Evolutionary conservation across 2,797 vertebrate genomes (phyloP), one percentile per base, ranked within the genome.

Genomic region (Enoplosus armatus): DNA sequence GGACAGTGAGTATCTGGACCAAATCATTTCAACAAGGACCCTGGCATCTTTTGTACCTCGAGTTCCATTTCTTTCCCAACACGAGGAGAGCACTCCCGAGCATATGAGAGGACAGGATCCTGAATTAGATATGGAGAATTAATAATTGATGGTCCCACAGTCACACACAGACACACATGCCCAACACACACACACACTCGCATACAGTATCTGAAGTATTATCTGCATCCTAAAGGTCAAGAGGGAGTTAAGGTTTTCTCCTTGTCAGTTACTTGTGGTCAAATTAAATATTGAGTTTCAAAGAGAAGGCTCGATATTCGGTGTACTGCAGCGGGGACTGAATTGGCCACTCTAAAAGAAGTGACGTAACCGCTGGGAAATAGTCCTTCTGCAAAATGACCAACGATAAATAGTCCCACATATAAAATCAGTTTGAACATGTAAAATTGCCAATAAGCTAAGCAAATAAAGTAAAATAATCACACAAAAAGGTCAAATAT

Each of bases 91-190:
- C 74, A 69, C 72, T 86, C 70, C 76, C 59, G 54, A 53, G 64
- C 82, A 86, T 86, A 75, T 90, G 75, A 89, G 77, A 84, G 79
- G 83, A 81, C 66, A 75, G 64, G 77, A 84, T 90, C 77, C 70
- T 90, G 83, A 91, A 90, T 92, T 91, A 91, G 87, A 91, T 63
- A 89, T 91, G 69, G 84, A 82, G 62, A 86, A 89, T 91, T 71
- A 92, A 93, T 92, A 89, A 91, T 93, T 87, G 29, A 93, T 90
- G 69, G 60, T 0, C 2, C 77, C 68, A 76, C 68, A 76, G 71
- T 85, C 48, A 6, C 85, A 80, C 71, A 62, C 43, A 82, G 79
- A 75, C 82, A 80, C 82, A 72, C 69, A 55, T 24, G 18, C 53
- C 7, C 39, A 33, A 61, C 29, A 48, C 43, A 26, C 24, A 41